These are phyloP conservation scores for Cyprinodon diabolis DNA, from an alignment of 2,797 vertebrate genomes.

Conservation along the genomic window DNA sequence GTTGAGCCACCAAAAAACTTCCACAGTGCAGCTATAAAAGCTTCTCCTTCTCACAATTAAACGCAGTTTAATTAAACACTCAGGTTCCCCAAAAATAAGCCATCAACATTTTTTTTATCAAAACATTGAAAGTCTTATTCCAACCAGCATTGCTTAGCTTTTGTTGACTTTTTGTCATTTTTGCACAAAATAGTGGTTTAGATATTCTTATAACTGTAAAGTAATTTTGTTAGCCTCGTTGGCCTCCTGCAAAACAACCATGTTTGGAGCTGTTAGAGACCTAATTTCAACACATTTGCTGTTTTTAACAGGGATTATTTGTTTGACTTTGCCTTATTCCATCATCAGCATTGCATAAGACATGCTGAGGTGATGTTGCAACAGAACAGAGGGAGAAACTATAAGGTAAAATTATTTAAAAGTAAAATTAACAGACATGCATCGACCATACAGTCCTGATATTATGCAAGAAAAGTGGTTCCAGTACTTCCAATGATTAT, in stretches of 20 bases:
- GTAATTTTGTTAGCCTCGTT: not conserved
- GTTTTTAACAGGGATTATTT: not conserved
- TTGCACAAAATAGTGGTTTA: not conserved
- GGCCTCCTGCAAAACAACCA: not conserved
- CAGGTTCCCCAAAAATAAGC: not conserved
- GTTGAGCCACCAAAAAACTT: no score
- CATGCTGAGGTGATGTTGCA: slow-evolving; percentile 19
- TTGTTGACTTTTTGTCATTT: not conserved
- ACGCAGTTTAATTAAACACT: not conserved
- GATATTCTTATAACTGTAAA: not conserved
- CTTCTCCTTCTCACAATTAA: not conserved
- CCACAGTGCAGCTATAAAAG: no score
- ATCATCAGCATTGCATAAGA: slow-evolving; percentile 22
- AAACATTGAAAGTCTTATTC: not conserved
- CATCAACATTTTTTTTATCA: not conserved
- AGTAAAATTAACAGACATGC: slow-evolving; percentile 17
- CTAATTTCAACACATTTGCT: not conserved
- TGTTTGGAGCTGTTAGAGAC: not conserved
- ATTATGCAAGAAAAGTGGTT: slow-evolving; percentile 28
- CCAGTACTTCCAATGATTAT: slow-evolving; percentile 49
- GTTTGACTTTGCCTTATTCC: not conserved
- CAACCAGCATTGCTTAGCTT: not conserved
- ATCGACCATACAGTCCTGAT: slow-evolving; percentile 25
- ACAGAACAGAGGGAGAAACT: not conserved
- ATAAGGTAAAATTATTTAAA: not conserved